Percentiles rank a stretch among this genome's conserved stretches.
These are phyloP conservation scores for Xenus cinereus DNA, from an alignment of 2,113 vertebrate species.

Conservation along the genomic window DNA sequence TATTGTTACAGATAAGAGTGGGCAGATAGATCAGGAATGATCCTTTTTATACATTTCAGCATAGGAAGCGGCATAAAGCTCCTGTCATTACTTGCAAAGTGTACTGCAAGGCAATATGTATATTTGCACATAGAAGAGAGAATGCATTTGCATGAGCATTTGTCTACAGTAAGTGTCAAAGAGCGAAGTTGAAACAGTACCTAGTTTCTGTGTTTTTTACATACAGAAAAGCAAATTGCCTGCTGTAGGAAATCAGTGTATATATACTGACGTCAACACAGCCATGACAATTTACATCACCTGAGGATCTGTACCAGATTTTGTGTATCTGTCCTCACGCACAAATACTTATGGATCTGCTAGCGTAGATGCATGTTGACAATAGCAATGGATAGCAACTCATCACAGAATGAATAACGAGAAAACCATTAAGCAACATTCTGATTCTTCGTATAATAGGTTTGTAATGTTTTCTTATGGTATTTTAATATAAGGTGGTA, in stretches of 20 bases:
- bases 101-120: background rate
- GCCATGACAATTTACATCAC: constrained; percentile 17
- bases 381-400: background rate
- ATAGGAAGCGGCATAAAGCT: background rate
- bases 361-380: background rate
- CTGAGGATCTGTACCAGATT: constrained; percentile 22
- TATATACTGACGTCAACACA: constrained; percentile 19
- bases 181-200: constrained; percentile 1
- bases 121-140: background rate
- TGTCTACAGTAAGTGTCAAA: background rate
- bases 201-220: constrained; percentile 1
- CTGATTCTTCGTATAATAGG: background rate
- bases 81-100: background rate
- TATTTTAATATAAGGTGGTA: background rate
- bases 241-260: constrained; percentile 7
- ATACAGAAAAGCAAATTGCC: background rate
- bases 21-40: background rate
- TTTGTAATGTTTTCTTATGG: background rate
- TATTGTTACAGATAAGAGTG: constrained; percentile 1
- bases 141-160: background rate
- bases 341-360: background rate
- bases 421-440: background rate
- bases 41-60: background rate
- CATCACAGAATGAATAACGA: background rate
- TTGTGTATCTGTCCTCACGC: background rate